These are phyloP conservation scores for Actinernus sp. DNA, from an alignment of 92 coral and sea anemone species.

Conservation along the genomic window DNA sequence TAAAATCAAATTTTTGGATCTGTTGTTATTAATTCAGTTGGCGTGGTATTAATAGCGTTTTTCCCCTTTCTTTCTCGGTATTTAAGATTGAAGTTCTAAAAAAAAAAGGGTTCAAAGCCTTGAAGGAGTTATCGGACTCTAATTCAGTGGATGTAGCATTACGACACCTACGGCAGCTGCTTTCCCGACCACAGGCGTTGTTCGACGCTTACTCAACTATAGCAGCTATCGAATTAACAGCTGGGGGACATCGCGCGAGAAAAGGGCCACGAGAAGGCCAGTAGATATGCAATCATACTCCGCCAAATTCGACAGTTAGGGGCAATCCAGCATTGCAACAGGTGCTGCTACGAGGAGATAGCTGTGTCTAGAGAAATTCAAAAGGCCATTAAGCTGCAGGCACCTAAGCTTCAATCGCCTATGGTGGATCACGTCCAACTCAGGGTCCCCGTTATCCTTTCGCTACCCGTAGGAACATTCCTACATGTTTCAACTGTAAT, in stretches of 20 bases:
- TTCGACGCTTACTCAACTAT: not conserved
- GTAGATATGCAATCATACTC: constrained; percentile 1
- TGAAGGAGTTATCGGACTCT: no score
- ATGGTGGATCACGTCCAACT: not conserved
- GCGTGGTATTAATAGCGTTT: no score
- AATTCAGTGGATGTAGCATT: no score
- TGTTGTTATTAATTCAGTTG: no score
- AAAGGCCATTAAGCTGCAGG: not conserved
- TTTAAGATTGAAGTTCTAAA: no score
- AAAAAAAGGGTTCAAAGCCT: no score
- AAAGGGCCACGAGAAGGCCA: not conserved
- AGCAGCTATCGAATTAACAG: constrained; percentile 2
- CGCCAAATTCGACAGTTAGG: not conserved
- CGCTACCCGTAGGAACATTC: no score
- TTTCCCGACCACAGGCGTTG: no score
- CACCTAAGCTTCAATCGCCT: not conserved
- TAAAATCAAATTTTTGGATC: no score
- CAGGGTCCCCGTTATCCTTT: not conserved
- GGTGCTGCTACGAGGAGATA: not conserved
- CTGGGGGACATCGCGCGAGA: not conserved
- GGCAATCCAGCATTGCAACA: not conserved
- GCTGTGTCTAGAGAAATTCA: constrained; percentile 1
- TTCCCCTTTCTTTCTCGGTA: no score
- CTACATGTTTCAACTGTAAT: not conserved
- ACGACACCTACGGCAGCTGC: no score